Base-by-base conservation (phyloP, 2,888 invertebrate genomes). In the Hyles lineata region DNA sequence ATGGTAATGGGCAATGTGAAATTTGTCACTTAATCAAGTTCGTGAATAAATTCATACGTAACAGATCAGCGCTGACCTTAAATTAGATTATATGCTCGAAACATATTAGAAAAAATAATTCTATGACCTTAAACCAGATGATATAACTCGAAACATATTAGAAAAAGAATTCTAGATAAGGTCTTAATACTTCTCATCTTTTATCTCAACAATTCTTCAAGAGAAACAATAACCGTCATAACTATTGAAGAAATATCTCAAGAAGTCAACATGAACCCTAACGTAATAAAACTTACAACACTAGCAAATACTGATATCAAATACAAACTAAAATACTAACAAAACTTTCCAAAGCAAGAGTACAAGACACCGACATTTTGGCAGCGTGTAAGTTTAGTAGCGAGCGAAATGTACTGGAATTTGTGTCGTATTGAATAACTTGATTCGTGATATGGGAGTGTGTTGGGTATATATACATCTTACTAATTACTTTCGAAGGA, bases 351-450 rank as follows among this genome's bases (percentile, higher is more conserved):
- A 23, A 67, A 67, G 50, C 67, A 67, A 50, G 21, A 17, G 17
- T 35, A 67, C 67, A 67, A 50, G 67, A 67, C 21, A 67, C 43
- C 67, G 43, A 50, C 8, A 63, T 63, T 67, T 50, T 43, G 67
- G 67, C 67, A 50, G 1, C 21, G 50, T 17, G 23, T 23, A 67
- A 67, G 43, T 67, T 67, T 50, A 67, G 23, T 7, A 23, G 23
- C 43, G 67, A 67, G 43, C 67, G 23, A 67, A 67, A 50, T 50
- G 67, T 23, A 15, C 23, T 67, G 23, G 43, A 67, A 50, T 21
- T 67, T 67, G 50, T 43, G 23, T 23, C 21, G 67, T 67, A 67
- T 67, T 67, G 67, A 67, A 50, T 50, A 50, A 50, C 17, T 50
- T 67, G 23, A 21, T 21, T 35, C 43, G 35, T 21, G 21, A 11